These are phyloP conservation scores for Acanthosepion lycidas DNA, from an alignment of 2,888 invertebrate species.

Conservation along the genomic window DNA sequence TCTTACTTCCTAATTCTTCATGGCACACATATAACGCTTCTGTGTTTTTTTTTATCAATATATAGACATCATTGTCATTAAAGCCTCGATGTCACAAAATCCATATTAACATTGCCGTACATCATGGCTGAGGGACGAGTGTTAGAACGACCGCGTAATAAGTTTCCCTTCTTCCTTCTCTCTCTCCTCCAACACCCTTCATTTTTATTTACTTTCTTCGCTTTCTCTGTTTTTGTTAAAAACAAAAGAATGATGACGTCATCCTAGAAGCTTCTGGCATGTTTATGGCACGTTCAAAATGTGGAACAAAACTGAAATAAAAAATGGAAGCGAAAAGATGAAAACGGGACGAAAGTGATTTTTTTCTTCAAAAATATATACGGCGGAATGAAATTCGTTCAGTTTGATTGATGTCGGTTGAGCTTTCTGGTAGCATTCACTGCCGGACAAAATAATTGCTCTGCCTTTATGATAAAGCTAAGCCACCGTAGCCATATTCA, in stretches of 20 bases:
- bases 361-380: not conserved
- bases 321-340: not conserved
- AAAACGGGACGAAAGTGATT: constrained; percentile 16
- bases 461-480: not conserved
- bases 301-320: not conserved
- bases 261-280: not conserved
- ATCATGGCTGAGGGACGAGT: not conserved
- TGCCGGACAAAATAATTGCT: constrained; percentile 8
- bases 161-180: not conserved
- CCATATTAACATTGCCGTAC: not conserved
- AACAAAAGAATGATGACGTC: constrained; percentile 23
- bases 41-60: not conserved
- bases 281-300: not conserved
- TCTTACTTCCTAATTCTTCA: not conserved
- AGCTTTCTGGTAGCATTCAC: not conserved
- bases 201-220: not conserved
- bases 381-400: not conserved
- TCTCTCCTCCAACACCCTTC: not conserved
- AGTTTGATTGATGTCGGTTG: constrained; percentile 33
- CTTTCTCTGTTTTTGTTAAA: not conserved
- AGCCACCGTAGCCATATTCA: not conserved
- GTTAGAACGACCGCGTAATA: not conserved
- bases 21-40: not conserved
- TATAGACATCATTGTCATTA: constrained; percentile 23
- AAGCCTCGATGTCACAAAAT: constrained; percentile 6